Base-by-base conservation (phyloP, 2,888 invertebrate species). In the Candidula unifasciata region DNA sequence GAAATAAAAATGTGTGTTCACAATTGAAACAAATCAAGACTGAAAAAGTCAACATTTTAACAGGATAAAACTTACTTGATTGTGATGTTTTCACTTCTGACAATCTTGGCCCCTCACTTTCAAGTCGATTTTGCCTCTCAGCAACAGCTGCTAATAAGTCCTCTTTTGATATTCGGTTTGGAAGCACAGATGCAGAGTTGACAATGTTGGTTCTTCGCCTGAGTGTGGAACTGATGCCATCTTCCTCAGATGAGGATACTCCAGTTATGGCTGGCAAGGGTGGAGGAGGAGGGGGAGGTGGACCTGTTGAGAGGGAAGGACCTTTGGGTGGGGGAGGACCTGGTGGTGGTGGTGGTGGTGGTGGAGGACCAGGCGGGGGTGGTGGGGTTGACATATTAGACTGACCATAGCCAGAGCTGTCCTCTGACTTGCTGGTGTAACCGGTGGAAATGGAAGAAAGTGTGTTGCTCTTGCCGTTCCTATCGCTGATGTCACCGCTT, bases 91-190 rank as follows among this genome's bases (percentile, higher is more conserved):
- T 81, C 35, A 85, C 84, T 30, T 81, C 85, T 0, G 86, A 83
- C 33, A 90, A 87, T 82, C 88, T 89, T 13, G 88, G 88, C 30
- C 90, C 91, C 16, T 89, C 90, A 37, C 80, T 87, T 44, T 92
- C 90, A n/a, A 93, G 87, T 44, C 92, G 85, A 44, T 86, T 88
- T 73, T 91, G 88, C 69, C 93, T 84, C 80, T 90, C 89, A 8
- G 89, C 89, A n/a, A 92, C 92, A 30, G 92, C 93, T n/a, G 91
- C 91, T 80, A 91, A 77, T 52, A 92, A 90, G 74, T 90, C 91
- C 30, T 87, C 86, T 30, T 88, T 76, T 33, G 90, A 89, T 16
- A 90, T 82, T 78, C 60, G 84, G 69, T 37, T 85, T 74, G 71
- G 83, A 54, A 33, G 82, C 24, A 82, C 86, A 18, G 87, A 86